Base-by-base conservation (phyloP, 1,140 invertebrate species). In the Drosophila albomicans region DNA sequence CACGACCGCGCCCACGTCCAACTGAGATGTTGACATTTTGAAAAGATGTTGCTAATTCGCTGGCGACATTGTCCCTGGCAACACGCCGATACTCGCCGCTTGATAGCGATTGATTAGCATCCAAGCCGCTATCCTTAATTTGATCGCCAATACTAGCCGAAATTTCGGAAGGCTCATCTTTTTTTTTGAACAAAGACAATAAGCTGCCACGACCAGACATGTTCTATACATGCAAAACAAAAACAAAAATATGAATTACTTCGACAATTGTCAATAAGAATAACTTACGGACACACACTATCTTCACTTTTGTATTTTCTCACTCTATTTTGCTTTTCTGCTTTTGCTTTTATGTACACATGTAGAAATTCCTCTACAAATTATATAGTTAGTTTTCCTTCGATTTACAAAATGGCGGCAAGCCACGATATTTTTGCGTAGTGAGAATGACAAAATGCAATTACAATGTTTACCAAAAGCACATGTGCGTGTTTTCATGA, bases 131-230 rank as follows among this genome's bases (percentile, higher is more conserved):
- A 16, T 72, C 74, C 3, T 59, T 65, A 8, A 16, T 15, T 28
- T 61, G 67, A 11, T 65, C 68, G 43, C 30, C 38, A 61, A 46
- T 71, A 7, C 48, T 56, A 5, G 41, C 16, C 3, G 68, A 72
- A 25, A 20, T 1, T 43, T 54, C 54, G 8, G 62, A 65, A 15
- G 57, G 20, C 4, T 61, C 62, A 1, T 38, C 46, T 32, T 66
- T 66, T 32, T 72, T 66, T 8, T 72, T 51, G 28, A 76, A 72
- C 8, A 71, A 38, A 5, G 61, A 48, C 5, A 76, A 25, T 10
- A 76, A 72, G 16, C 66, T 62, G 6, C 74, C 74, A n/a, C 74
- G 48, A 38, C 74, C 74, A 48, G 69, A 72, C 74, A 76, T 76
- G 1, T 15, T 76, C 61, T 72, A 11, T 20, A 71, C 7, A 58